Conservation (phyloP, 2,888 invertebrate species). For the Anthoptus insignis region DNA sequence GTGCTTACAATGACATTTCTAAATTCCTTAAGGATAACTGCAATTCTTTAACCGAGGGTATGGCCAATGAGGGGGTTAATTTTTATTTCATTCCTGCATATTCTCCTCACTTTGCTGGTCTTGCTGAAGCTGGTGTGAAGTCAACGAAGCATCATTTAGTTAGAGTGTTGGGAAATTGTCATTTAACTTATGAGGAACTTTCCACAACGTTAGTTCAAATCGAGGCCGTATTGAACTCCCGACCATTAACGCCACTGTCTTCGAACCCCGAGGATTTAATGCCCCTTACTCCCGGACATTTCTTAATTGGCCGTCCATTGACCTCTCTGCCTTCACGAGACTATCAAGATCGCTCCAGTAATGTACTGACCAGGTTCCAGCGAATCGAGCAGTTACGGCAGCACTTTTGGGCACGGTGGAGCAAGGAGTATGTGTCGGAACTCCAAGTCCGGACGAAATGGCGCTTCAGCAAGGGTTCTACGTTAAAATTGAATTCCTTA, state of each 20-base stretch:
- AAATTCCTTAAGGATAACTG: conserved; percentile 40
- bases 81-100: conserved; percentile 20
- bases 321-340: conserved; percentile 22
- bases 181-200: conserved; percentile 25
- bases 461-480: not conserved
- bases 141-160: conserved; percentile 26
- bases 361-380: conserved; percentile 27
- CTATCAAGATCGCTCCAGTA: not conserved
- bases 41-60: conserved; percentile 21
- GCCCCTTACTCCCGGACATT: conserved; percentile 24
- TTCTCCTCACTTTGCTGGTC: conserved; percentile 24
- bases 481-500: conserved; percentile 24
- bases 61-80: conserved; percentile 32
- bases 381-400: conserved; percentile 34
- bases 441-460: conserved; percentile 40
- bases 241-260: conserved; percentile 6
- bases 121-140: conserved; percentile 29
- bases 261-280: not conserved
- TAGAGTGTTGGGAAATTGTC: conserved; percentile 25
- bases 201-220: not conserved
- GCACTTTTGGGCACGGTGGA: conserved; percentile 46
- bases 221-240: conserved; percentile 4
- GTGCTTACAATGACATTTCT: conserved; percentile 44
- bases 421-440: conserved; percentile 42
- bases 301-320: conserved; percentile 30